A percentile compares a stretch with the other conserved stretches of the same genome.
phyloP scores from a whole-genome alignment of 2,797 vertebrate genomes.

The Sebastiscus albofasciatus region DNA sequence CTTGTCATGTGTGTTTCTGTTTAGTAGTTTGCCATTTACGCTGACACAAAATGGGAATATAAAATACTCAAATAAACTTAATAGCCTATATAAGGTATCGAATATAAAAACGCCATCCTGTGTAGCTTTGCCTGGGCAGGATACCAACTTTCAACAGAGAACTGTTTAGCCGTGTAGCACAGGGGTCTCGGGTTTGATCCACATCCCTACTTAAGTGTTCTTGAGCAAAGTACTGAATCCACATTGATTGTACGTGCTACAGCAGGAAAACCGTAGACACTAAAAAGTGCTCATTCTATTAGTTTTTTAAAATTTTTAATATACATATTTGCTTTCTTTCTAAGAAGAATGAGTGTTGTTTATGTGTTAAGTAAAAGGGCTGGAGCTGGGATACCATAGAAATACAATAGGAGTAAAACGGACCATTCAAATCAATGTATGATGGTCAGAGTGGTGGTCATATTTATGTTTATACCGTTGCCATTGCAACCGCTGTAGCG shows the following conservation, averaged over 20 bases:
- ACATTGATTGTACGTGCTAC: neutral
- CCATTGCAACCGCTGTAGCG: neutral
- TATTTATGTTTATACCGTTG: neutral
- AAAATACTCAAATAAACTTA: slow-evolving; percentile 16
- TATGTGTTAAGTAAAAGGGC: too few species aligned
- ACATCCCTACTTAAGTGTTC: neutral
- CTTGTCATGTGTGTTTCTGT: slow-evolving; percentile 1
- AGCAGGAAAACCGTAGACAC: neutral
- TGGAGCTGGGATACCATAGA: too few species aligned
- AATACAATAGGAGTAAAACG: too few species aligned
- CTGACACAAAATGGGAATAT: neutral
- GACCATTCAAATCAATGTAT: neutral
- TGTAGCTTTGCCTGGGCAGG: neutral
- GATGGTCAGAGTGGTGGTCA: neutral
- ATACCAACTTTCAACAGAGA: neutral
- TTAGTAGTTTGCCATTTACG: neutral
- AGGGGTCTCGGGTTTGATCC: neutral
- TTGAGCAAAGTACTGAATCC: neutral
- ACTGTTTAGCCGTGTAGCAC: neutral
- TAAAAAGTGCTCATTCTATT: neutral
- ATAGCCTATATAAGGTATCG: neutral
- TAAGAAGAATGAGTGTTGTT: neutral
- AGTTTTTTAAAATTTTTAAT: too few species aligned
- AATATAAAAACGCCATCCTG: neutral
- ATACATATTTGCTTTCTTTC: too few species aligned